These are phyloP conservation scores for Eueides isabella DNA, from an alignment of 1,140 invertebrate genomes.

Conservation along the genomic window DNA sequence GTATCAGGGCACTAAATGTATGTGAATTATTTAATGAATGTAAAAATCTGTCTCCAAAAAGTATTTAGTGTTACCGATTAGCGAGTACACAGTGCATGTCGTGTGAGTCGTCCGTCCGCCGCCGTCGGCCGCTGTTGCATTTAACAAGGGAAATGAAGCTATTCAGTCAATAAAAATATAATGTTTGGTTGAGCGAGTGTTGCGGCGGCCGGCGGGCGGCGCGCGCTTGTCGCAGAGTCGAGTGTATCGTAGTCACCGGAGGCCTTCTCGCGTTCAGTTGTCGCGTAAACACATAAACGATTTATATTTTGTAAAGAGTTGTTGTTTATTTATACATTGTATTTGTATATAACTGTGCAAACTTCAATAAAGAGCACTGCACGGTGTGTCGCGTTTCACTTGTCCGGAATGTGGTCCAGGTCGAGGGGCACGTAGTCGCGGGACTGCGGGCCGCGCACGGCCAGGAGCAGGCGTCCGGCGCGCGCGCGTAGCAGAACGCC, in stretches of 20 bases:
- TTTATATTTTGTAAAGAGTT: conserved; percentile 80
- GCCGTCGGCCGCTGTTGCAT: not conserved
- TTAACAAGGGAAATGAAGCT: not conserved
- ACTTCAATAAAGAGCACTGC: conserved; percentile 76
- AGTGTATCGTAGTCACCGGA: conserved; percentile 39
- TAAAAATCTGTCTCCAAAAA: not conserved
- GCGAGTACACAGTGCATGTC: conserved; percentile 1
- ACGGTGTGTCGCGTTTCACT: conserved; percentile 36
- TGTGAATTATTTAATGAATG: not conserved
- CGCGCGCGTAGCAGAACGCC: conserved; percentile 57
- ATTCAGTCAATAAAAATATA: not conserved
- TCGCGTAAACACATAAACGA: conserved; percentile 60
- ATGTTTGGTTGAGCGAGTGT: not conserved
- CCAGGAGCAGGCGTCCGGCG: conserved; percentile 53
- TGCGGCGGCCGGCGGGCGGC: not conserved
- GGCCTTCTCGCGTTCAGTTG: conserved; percentile 73
- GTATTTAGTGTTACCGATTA: not conserved
- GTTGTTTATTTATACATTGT: conserved; percentile 81
- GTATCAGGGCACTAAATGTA: not conserved
- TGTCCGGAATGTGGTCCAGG: conserved; percentile 36
- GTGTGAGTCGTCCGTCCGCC: not conserved
- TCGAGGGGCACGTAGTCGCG: conserved; percentile 59
- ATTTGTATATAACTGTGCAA: conserved; percentile 81
- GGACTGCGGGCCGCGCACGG: conserved; percentile 51
- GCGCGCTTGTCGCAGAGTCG: not conserved